phyloP scores from a whole-genome alignment of 2,113 vertebrate species.

The Centrocercus urophasianus region DNA sequence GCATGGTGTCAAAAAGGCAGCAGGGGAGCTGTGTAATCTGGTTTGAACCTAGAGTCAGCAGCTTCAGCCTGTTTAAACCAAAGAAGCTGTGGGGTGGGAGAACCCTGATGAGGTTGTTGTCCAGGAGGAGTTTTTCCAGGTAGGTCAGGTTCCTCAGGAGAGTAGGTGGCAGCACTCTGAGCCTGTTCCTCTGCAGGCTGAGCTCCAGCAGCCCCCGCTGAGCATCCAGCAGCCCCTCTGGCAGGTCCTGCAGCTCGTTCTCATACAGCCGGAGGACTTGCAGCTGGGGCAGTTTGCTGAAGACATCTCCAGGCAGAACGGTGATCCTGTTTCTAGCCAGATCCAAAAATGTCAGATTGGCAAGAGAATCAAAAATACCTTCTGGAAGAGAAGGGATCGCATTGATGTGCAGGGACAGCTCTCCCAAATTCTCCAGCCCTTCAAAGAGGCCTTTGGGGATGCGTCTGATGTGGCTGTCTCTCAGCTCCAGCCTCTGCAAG shows the following conservation, averaged over 20 bases:
- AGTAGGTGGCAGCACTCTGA: slow-evolving; percentile 71
- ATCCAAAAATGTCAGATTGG: slow-evolving; percentile 72
- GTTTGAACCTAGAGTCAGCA: slow-evolving; percentile 76
- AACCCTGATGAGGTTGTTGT: slow-evolving; percentile 49
- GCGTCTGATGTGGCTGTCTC: slow-evolving; percentile 68
- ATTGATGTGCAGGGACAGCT: slow-evolving; percentile 75
- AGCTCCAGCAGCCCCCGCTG: slow-evolving; percentile 76
- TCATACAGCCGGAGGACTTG: slow-evolving; percentile 77
- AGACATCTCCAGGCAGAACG: slow-evolving; percentile 57
- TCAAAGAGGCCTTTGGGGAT: slow-evolving; percentile 80
- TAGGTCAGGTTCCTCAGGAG: slow-evolving; percentile 77
- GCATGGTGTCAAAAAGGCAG: slow-evolving; percentile 48
- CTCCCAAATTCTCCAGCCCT: slow-evolving; percentile 60
- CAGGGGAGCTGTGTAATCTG: slow-evolving; percentile 69
- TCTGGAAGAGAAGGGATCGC: slow-evolving; percentile 78
- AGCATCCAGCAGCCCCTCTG: slow-evolving; percentile 75
- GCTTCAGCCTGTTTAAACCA: slow-evolving; percentile 75
- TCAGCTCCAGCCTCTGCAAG: slow-evolving; percentile 75
- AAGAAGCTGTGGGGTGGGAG: slow-evolving; percentile 76
- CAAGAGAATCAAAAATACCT: slow-evolving; percentile 79
- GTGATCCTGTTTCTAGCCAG: slow-evolving; percentile 80
- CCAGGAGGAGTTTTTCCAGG: slow-evolving; percentile 73
- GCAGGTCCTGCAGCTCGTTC: slow-evolving; percentile 76
- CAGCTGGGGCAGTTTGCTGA: slow-evolving; percentile 76
- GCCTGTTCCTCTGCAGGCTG: slow-evolving; percentile 71